Evolutionary conservation across 2,797 vertebrate genomes (phyloP).

Genomic region (Poecile montanus): DNA sequence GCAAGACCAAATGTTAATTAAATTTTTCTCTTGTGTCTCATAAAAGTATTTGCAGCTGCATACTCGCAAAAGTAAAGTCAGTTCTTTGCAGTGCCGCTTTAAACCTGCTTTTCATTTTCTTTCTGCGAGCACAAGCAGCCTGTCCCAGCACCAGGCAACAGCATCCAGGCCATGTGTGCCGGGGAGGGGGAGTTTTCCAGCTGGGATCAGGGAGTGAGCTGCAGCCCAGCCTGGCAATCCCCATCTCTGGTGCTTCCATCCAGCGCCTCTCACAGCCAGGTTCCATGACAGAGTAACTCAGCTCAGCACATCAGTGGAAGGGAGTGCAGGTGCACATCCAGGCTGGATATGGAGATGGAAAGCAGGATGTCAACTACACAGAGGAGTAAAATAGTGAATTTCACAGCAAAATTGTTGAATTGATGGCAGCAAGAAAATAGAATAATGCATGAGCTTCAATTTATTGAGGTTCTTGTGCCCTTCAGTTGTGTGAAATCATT

Average conservation of each 20-base stretch:
- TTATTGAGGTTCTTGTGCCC: neutral
- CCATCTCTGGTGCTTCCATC: neutral
- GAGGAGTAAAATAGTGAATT: neutral
- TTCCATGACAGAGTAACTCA: neutral
- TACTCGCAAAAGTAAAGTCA: neutral
- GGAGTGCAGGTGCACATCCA: neutral
- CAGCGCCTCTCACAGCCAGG: fast-evolving
- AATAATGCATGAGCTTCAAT: neutral
- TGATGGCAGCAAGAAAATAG: neutral
- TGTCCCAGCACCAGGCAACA: neutral
- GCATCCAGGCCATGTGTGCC: neutral
- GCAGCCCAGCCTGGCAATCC: neutral
- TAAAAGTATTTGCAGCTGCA: neutral
- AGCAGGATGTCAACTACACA: neutral
- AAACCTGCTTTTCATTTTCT: neutral
- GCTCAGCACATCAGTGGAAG: neutral
- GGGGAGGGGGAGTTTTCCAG: neutral
- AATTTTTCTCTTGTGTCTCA: neutral
- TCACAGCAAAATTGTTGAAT: neutral
- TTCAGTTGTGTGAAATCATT: neutral
- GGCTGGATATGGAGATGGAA: neutral
- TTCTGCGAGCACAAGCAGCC: neutral
- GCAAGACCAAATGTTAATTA: neutral
- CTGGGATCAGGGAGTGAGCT: neutral
- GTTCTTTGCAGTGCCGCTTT: neutral